phyloP scores from a whole-genome alignment of 1,140 invertebrate genomes.

The Aleiodes sp. region DNA sequence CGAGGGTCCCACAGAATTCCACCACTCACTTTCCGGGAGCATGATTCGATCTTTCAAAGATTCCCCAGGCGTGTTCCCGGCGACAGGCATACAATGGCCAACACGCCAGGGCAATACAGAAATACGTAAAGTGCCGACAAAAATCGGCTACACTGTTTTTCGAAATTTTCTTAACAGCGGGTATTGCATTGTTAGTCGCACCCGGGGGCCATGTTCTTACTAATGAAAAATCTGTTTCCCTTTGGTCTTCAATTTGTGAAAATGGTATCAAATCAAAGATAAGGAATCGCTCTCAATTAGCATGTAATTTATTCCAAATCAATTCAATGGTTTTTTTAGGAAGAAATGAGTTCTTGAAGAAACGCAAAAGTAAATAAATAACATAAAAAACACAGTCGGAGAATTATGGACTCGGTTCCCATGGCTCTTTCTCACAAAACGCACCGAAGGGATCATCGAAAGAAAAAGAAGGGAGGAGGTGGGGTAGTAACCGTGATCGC shows the following conservation, averaged over 20 bases:
- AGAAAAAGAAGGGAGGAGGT: background rate
- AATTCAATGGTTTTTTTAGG: too few species aligned
- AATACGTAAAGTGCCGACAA: constrained; percentile 8
- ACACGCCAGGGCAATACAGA: constrained; percentile 21
- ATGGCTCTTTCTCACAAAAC: constrained; percentile 18
- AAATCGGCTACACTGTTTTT: constrained; percentile 2
- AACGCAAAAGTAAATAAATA: background rate
- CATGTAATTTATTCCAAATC: too few species aligned
- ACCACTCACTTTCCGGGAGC: background rate
- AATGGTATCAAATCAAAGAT: too few species aligned
- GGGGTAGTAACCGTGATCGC: background rate
- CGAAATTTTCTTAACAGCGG: background rate
- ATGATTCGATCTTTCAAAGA: constrained; percentile 33
- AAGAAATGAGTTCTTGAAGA: too few species aligned
- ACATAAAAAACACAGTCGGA: background rate
- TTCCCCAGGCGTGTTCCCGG: constrained; percentile 37
- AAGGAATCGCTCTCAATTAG: too few species aligned
- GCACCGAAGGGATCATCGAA: background rate
- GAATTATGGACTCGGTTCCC: constrained; percentile 10
- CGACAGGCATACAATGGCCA: constrained; percentile 53
- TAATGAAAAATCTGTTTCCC: too few species aligned
- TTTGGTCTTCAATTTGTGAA: too few species aligned
- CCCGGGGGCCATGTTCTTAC: background rate
- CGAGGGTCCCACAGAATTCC: background rate
- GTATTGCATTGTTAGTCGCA: background rate